Evolutionary conservation across 37 sponge, comb jelly and placozoan species (phyloP), one percentile per base, ranked within the genome.

Genomic region (Halichondria panicea): DNA sequence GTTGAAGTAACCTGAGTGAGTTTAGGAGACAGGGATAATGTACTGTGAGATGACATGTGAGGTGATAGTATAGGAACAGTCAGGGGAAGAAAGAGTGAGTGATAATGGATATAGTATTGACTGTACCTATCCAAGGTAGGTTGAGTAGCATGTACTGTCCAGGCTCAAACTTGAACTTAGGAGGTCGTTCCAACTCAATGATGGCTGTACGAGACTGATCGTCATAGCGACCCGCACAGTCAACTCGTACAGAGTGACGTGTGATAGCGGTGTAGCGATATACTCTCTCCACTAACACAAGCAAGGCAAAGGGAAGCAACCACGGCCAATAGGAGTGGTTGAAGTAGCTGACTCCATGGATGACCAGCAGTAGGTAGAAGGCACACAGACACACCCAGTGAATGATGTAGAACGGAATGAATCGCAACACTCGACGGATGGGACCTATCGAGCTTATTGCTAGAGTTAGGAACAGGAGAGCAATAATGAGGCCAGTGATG

Each of bases 311-410:
- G 0, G 80, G 80, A 21, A 86, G 74, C 15, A 86, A 52, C 87
- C 87, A 86, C 66, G 79, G 79, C 87, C 87, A 86, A 60, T 79
- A 86, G 4, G 79, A 73, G 8, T 74, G 75, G 42, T 79, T 86
- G 60, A 35, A 68, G 80, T 79, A 66, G 3, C 68, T 28, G 43
- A 74, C 31, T 1, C 87, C 87, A 67, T 86, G 87, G 18, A 86
- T 7, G 53, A 86, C 21, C 21, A 86, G 46, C 2, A 86, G 67
- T 0, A 74, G 27, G 68, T 86, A 86, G 11, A 86, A 43, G 3
- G 66, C 3, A 18, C 13, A 67, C 0, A 44, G 8, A 0, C 69
- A 67, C 1, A 73, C 43, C 79, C 79, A 79, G 62, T 86, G 87
- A 21, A 73, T 74, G 45, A 72, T 7, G 44, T 86, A 36, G 52